Conservation (phyloP, 2,113 vertebrate species). For the Alethe castanea region DNA sequence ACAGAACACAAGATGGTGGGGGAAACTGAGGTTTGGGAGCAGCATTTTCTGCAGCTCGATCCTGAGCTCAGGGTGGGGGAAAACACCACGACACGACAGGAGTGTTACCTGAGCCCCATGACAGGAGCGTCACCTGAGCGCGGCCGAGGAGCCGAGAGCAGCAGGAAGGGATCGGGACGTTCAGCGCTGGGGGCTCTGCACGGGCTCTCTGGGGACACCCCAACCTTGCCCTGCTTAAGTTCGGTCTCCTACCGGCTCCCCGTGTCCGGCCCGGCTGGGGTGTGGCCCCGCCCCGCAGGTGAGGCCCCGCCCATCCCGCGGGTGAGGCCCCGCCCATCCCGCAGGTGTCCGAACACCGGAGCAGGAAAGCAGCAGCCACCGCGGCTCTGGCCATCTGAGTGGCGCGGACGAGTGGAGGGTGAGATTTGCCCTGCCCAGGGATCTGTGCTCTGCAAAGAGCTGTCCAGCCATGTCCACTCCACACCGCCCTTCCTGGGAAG, state of each 20-base stretch:
- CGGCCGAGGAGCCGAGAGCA: accelerated
- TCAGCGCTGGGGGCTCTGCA: accelerated
- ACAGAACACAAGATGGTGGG: accelerated
- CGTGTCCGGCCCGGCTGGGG: too few species aligned
- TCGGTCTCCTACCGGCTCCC: accelerated
- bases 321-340: too few species aligned
- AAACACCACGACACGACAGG: accelerated
- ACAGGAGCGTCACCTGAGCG: neutral
- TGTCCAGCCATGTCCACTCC: neutral
- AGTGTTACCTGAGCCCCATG: neutral
- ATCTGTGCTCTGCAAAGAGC: too few species aligned
- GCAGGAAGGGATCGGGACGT: accelerated
- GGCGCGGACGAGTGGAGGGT: neutral
- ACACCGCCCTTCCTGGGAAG: neutral
- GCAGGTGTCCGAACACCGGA: neutral
- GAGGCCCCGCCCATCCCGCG: too few species aligned
- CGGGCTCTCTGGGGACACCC: neutral
- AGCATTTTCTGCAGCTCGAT: accelerated
- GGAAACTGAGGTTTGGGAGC: accelerated
- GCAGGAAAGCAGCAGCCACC: neutral
- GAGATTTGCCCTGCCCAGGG: neutral
- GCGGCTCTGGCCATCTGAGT: neutral
- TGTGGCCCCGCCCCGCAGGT: too few species aligned
- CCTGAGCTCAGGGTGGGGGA: accelerated
- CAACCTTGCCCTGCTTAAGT: neutral